Conservation (phyloP, 2,797 vertebrate species). For the Chelon auratus region DNA sequence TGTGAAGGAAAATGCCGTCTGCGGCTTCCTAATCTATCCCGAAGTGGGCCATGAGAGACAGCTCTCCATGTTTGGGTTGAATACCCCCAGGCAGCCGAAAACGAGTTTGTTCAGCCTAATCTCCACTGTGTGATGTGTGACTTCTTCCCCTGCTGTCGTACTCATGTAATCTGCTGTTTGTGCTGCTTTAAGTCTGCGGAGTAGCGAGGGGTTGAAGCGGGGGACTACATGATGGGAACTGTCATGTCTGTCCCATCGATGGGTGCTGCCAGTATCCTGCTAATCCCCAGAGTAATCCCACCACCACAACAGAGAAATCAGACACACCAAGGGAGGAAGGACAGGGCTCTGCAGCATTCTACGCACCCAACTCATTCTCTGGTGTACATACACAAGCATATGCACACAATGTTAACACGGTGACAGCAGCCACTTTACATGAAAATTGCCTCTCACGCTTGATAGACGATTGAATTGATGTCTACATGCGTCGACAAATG, state of each 20-base stretch:
- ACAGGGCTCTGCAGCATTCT: constrained; percentile 30
- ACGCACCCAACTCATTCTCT: constrained; percentile 4
- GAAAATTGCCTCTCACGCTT: constrained; percentile 50
- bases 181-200: constrained; percentile 66
- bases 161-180: constrained; percentile 79
- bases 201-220: constrained; percentile 61
- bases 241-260: constrained; percentile 78
- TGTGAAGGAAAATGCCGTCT: constrained; percentile 34
- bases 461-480: constrained; percentile 46
- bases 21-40: constrained; percentile 64
- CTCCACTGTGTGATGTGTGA: constrained; percentile 73
- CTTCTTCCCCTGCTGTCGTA: constrained; percentile 71
- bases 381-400: constrained; percentile 13
- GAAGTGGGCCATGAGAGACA: constrained; percentile 65
- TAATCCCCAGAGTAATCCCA: constrained; percentile 81
- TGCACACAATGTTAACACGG: constrained; percentile 28
- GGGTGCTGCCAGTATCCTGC: constrained; percentile 74
- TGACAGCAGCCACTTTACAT: constrained; percentile 48
- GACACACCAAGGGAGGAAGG: constrained; percentile 57
- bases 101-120: constrained; percentile 74
- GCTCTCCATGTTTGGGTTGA: constrained; percentile 65
- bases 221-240: constrained; percentile 72
- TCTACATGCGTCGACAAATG: constrained; percentile 50
- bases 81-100: constrained; percentile 57
- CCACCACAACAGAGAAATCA: constrained; percentile 68